phyloP scores from a whole-genome alignment of 1,140 invertebrate genomes.

The Meloidogyne floridensis region DNA sequence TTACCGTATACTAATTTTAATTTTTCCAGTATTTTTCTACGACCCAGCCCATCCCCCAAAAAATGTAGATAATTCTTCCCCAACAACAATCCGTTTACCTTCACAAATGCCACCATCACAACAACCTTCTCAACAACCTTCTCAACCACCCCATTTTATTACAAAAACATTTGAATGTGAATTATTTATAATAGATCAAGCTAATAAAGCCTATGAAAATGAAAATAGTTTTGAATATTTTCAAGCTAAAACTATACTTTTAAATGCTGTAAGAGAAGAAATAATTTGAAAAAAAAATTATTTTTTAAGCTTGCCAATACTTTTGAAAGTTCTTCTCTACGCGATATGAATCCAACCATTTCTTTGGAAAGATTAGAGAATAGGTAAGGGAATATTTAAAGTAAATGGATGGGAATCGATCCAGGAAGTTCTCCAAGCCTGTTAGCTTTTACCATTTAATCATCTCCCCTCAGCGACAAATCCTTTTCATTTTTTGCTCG shows the following conservation, averaged over 20 bases:
- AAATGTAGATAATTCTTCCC: not conserved
- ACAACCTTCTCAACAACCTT: not conserved
- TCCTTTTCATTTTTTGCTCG: too few relatives aligned
- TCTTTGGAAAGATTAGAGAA: slow-evolving; percentile 15
- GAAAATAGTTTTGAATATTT: slow-evolving; percentile 27
- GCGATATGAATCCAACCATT: slow-evolving; percentile 25
- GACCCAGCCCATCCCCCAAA: not conserved
- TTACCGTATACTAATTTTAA: not conserved
- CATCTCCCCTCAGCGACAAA: too few relatives aligned
- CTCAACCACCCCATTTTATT: slow-evolving; percentile 12
- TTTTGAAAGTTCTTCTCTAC: slow-evolving; percentile 21
- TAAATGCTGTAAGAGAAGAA: slow-evolving; percentile 12
- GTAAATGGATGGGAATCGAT: too few relatives aligned
- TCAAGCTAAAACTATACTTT: slow-evolving; percentile 26
- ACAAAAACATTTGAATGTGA: slow-evolving; percentile 28
- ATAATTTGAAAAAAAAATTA: not conserved
- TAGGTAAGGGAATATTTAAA: slow-evolving; percentile 1
- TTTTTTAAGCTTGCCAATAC: slow-evolving; percentile 22
- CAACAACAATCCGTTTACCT: slow-evolving; percentile 1
- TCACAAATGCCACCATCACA: not conserved
- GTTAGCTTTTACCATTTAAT: too few relatives aligned
- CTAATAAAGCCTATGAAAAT: slow-evolving; percentile 25
- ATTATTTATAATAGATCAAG: slow-evolving; percentile 23
- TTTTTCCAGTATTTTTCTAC: slow-evolving; percentile 2
- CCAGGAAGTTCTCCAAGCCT: too few relatives aligned